Percentiles rank a stretch among this genome's conserved stretches.
Conservation (phyloP, 1,140 invertebrate species). For the Drosophila ambigua region DNA sequence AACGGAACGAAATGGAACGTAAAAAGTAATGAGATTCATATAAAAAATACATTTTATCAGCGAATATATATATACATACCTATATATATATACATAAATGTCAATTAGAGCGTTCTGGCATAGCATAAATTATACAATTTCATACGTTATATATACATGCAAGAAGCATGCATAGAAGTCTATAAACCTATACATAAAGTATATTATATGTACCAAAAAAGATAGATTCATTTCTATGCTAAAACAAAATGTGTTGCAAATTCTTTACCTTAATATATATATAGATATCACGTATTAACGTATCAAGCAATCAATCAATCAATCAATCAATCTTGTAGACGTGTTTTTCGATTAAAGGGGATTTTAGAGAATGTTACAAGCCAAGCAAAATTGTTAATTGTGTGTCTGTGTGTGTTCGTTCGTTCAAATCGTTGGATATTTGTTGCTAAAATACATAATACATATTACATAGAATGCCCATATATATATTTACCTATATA, state of each 20-base stretch:
- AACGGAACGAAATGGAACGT: constrained; percentile 2
- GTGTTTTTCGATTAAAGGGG: constrained; percentile 34
- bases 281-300: constrained; percentile 15
- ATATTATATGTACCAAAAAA: constrained; percentile 41
- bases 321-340: constrained; percentile 44
- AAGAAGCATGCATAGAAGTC: constrained; percentile 14
- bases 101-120: constrained; percentile 35
- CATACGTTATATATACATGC: constrained; percentile 34
- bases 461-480: constrained; percentile 20
- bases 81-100: constrained; percentile 21
- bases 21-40: not conserved
- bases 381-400: constrained; percentile 58
- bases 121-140: constrained; percentile 55
- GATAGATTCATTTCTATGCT: not conserved
- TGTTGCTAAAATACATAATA: constrained; percentile 43
- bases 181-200: not conserved
- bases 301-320: constrained; percentile 22
- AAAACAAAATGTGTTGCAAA: constrained; percentile 8
- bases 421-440: constrained; percentile 47
- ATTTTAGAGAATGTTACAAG: constrained; percentile 46
- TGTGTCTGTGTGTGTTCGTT: constrained; percentile 55
- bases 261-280: constrained; percentile 26
- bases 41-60: constrained; percentile 45
- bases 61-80: constrained; percentile 28
- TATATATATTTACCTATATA: constrained; percentile 22